Evolutionary conservation across 2,888 invertebrate species (phyloP).

Genomic region (Scaptomyza flava): DNA sequence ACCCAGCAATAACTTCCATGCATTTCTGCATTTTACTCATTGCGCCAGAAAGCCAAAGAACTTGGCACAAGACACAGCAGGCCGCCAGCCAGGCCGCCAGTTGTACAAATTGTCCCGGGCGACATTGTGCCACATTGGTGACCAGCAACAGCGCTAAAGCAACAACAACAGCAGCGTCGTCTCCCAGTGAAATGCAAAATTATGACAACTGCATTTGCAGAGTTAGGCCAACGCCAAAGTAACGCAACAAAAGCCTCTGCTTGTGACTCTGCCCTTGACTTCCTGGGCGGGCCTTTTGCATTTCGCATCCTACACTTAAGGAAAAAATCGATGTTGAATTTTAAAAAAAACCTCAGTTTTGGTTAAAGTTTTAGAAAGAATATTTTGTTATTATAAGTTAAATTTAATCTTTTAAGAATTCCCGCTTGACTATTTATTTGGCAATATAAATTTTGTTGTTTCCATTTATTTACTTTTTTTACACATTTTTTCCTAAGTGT

Average conservation of each 20-base stretch:
- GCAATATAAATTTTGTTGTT: too few relatives aligned
- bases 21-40: conserved; percentile 42
- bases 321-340: too few relatives aligned
- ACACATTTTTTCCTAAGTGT: neutral
- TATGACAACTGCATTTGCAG: conserved; percentile 81
- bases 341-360: too few relatives aligned
- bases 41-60: conserved; percentile 63
- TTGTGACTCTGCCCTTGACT: conserved; percentile 12
- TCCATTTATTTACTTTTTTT: too few relatives aligned
- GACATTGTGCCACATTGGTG: conserved; percentile 28
- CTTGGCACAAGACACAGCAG: conserved; percentile 77
- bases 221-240: conserved; percentile 61
- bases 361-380: too few relatives aligned
- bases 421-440: too few relatives aligned
- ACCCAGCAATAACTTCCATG: conserved; percentile 60
- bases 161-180: conserved; percentile 12
- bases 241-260: conserved; percentile 22
- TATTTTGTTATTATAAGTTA: too few relatives aligned
- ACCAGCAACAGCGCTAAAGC: conserved; percentile 20
- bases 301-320: neutral
- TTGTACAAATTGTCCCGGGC: conserved; percentile 64
- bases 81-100: conserved; percentile 44
- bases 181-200: conserved; percentile 71
- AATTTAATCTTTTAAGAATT: too few relatives aligned
- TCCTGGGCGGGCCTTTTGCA: conserved; percentile 5